Evolutionary conservation across 1,140 invertebrate genomes (phyloP).

Genomic region (Cyclargus thomasi): DNA sequence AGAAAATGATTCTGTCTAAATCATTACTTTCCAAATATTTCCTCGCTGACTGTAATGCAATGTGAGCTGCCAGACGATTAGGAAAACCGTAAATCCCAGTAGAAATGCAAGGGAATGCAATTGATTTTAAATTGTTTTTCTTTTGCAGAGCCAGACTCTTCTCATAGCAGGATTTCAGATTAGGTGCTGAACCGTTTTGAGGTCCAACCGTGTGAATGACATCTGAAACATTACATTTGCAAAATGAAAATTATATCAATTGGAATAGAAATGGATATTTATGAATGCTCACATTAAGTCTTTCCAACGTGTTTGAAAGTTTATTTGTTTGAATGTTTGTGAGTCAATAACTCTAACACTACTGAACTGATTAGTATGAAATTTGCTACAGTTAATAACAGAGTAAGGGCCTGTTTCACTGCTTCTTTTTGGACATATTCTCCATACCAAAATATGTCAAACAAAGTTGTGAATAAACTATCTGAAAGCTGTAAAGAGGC

Average conservation of each 20-base stretch:
- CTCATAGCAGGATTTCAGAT: constrained; percentile 82
- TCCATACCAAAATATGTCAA: too few species aligned
- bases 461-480: too few species aligned
- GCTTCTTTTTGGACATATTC: too few species aligned
- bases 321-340: too few species aligned
- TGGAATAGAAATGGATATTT: background rate
- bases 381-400: too few species aligned
- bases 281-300: too few species aligned
- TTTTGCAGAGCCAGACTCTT: constrained; percentile 78
- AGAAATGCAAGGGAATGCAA: constrained; percentile 91
- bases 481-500: too few species aligned
- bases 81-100: constrained; percentile 92
- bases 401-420: too few species aligned
- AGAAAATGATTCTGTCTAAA: constrained; percentile 88
- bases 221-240: constrained; percentile 75
- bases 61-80: constrained; percentile 82
- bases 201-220: constrained; percentile 91
- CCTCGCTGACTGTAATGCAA: constrained; percentile 81
- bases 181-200: constrained; percentile 80
- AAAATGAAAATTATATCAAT: too few species aligned
- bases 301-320: too few species aligned
- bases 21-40: constrained; percentile 80
- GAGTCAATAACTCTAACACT: too few species aligned
- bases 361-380: too few species aligned
- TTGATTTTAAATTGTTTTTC: constrained; percentile 78